Evolutionary conservation across 2,888 invertebrate genomes (phyloP), one percentile per base, ranked within the genome.

Genomic region (Mechanitis mazaeus): DNA sequence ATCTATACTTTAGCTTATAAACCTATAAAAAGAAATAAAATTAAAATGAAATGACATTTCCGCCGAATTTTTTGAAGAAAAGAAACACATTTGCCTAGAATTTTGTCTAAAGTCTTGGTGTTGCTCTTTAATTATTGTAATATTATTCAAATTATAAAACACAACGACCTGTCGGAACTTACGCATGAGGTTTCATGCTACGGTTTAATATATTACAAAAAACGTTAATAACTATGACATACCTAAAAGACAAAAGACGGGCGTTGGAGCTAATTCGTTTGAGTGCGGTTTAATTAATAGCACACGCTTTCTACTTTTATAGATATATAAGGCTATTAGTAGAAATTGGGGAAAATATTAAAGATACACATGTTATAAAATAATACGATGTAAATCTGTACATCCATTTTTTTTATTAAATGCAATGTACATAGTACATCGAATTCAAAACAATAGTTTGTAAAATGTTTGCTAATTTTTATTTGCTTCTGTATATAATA

Each of bases 271-370:
- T 54, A 56, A 63, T 65, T 63, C 58, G 47, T n/a, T 47, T 63
- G 60, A 65, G 65, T 63, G 63, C 54, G 56, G 56, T 9, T 60
- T 65, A 63, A 65, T 63, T 63, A 65, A 56, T 55, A 45, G 46
- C 28, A 5, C 45, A 35, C 6, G 57, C 35, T 28, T 11, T 31
- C 20, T 55, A 35, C n/a, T 55, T 42, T 12, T 20, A 20, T 20
- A 55, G 20, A 20, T 20, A 20, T 20, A 20, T 20, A 20, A 20
- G 20, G 20, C 20, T 5, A 20, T n/a, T n/a, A 38, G 3, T n/a
- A 38, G 20, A 55, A 28, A 9, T 55, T 11, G 31, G 38, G 20
- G 20, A 20, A 20, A 20, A 20, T 20, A 20, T 20, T 20, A 20
- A 20, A 20, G 20, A 20, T 20, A 20, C 20, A 20, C 20, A 20